phyloP scores from a whole-genome alignment of 2,113 vertebrate species.

The Vombatus ursinus region DNA sequence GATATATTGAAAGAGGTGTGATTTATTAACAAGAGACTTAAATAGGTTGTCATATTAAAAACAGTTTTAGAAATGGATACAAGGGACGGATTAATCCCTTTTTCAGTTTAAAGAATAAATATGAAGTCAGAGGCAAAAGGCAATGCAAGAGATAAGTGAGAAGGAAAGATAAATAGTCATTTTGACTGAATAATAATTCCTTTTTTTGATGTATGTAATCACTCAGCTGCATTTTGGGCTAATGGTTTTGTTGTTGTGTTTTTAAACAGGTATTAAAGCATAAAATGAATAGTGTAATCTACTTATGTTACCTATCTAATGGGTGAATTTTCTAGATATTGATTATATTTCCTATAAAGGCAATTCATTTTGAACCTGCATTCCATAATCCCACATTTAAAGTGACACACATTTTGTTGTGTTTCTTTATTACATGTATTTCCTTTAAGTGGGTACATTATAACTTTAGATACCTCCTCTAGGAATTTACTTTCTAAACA shows the following conservation, averaged over 20 bases:
- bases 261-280: conserved; percentile 7
- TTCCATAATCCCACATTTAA: neutral
- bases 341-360: conserved; percentile 25
- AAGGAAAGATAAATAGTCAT: conserved; percentile 23
- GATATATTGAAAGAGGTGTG: neutral
- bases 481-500: neutral
- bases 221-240: conserved; percentile 17
- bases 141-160: neutral
- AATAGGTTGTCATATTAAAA: conserved; percentile 39
- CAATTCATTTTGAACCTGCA: neutral
- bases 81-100: conserved; percentile 1
- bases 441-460: neutral
- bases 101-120: conserved; percentile 28
- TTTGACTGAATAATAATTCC: conserved; percentile 36
- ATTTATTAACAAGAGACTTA: conserved; percentile 33
- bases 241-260: no score
- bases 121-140: conserved; percentile 6
- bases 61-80: neutral
- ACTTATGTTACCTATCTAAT: conserved; percentile 22
- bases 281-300: conserved; percentile 38
- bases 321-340: conserved; percentile 5
- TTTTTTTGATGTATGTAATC: conserved; percentile 23
- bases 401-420: neutral
- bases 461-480: conserved; percentile 13
- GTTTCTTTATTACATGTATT: conserved; percentile 14